Conservation (phyloP, 1,140 invertebrate genomes). For the Achatina immaculata region DNA sequence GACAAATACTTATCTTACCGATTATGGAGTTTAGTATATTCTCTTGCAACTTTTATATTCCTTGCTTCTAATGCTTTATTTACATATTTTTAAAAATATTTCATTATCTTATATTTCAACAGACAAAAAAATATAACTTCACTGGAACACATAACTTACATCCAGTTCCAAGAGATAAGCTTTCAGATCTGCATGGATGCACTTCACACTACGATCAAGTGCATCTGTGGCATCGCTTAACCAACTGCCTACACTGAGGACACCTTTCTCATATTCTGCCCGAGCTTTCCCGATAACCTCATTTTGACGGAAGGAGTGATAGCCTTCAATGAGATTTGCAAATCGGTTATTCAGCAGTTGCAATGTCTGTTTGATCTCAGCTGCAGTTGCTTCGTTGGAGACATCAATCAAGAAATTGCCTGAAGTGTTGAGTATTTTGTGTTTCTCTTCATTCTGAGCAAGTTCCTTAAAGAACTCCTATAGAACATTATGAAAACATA, state of each 20-base stretch:
- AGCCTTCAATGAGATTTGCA: conserved; percentile 74
- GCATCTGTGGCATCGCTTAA: conserved; percentile 80
- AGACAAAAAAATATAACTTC: no score
- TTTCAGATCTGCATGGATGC: conserved; percentile 83
- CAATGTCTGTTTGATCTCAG: conserved; percentile 83
- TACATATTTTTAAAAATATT: no score
- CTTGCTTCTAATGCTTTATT: no score
- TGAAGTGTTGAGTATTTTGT: conserved; percentile 84
- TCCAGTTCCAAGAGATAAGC: conserved; percentile 85
- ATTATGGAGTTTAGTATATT: no score
- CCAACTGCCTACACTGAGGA: conserved; percentile 84
- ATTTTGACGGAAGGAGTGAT: conserved; percentile 78
- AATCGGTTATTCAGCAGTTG: conserved; percentile 81
- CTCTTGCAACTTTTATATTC: no score
- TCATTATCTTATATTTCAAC: no score
- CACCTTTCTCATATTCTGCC: conserved; percentile 83
- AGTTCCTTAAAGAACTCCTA: conserved; percentile 83
- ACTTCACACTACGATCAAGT: conserved; percentile 70
- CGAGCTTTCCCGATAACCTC: conserved; percentile 87
- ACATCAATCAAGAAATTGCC: conserved; percentile 91
- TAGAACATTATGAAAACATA: conserved; percentile 46
- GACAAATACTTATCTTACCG: no score
- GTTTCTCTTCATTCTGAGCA: conserved; percentile 89
- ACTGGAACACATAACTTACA: conserved; percentile 60
- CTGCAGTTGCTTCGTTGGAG: conserved; percentile 83